Evolutionary conservation across 2,797 vertebrate genomes (phyloP), one percentile per base, ranked within the genome.

Genomic region (Pogoniulus pusillus): DNA sequence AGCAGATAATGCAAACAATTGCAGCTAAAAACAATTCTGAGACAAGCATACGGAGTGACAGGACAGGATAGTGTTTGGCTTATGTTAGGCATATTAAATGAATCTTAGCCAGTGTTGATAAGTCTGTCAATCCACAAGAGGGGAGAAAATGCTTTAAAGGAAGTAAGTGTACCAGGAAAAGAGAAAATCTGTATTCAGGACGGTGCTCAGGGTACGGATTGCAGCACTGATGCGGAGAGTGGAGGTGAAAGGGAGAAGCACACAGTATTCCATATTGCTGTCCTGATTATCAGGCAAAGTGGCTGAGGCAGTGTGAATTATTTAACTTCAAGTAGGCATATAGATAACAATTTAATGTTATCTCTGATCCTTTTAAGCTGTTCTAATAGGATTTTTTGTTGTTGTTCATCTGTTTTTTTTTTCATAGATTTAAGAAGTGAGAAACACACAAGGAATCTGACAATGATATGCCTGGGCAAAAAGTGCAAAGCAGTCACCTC

Each of bases 121-220:
- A 85, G 12, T 59, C 90, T 78, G 78, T 88, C 91, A 88, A 75
- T 91, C 66, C 90, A 90, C 75, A 75, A 71, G 60, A 64, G 53
- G n/a, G 30, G 53, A 0, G 11, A 53, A 82, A 88, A 86, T 59
- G 75, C 81, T 75, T 93, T 93, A 54, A 95, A 94, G 89, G 75
- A 91, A 94, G 80, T 47, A 86, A 82, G 43, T 12, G 2, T 62
- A 85, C 75, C 78, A 85, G 60, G 65, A 91, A 70, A 30, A 32
- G 90, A 91, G 72, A 70, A 90, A 94, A 95, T 96, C 62, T 93
- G 84, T 93, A 95, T 94, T 94, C 93, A 91, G 82, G 75, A 74
- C 3, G 43, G 53, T 78, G 85, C 70, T 91, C 70, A 83, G 60
- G 24, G 66, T 91, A 72, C 66, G 51, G 76, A 87, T 85, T 94